Evolutionary conservation across 2,113 vertebrate genomes (phyloP).

Genomic region (Pogonocichla stellata): DNA sequence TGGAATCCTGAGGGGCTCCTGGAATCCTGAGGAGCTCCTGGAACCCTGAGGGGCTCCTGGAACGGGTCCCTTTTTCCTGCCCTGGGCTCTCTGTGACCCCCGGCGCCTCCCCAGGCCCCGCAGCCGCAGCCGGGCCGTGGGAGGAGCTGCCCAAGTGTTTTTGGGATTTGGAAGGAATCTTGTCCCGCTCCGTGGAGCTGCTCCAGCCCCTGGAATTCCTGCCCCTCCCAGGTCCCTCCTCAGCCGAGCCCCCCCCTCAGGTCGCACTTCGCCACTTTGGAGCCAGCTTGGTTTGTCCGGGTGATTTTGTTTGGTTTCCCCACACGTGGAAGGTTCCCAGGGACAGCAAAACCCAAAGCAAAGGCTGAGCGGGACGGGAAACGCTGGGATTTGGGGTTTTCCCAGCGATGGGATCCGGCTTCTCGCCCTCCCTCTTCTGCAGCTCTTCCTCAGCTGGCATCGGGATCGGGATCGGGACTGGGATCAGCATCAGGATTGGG

Average conservation of each 20-base stretch:
- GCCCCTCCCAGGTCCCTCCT: background rate
- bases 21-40: too few relatives aligned
- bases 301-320: background rate
- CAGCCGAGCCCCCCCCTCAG: background rate
- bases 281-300: background rate
- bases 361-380: background rate
- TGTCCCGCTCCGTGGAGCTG: fast-evolving
- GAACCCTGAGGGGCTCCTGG: too few relatives aligned
- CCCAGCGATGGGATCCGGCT: fast-evolving
- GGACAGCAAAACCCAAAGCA: constrained; percentile 22
- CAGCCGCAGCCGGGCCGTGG: too few relatives aligned
- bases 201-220: background rate
- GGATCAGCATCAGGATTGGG: background rate
- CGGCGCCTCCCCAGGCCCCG: too few relatives aligned
- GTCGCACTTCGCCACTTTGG: constrained; percentile 51
- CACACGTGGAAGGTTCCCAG: background rate
- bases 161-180: background rate
- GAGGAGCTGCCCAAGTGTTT: fast-evolving
- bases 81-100: too few relatives aligned
- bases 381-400: fast-evolving
- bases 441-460: fast-evolving
- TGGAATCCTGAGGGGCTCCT: too few relatives aligned
- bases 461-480: background rate
- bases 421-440: background rate
- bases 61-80: too few relatives aligned